Base-by-base conservation (phyloP, 2,888 invertebrate genomes). In the Dugesia japonica region DNA sequence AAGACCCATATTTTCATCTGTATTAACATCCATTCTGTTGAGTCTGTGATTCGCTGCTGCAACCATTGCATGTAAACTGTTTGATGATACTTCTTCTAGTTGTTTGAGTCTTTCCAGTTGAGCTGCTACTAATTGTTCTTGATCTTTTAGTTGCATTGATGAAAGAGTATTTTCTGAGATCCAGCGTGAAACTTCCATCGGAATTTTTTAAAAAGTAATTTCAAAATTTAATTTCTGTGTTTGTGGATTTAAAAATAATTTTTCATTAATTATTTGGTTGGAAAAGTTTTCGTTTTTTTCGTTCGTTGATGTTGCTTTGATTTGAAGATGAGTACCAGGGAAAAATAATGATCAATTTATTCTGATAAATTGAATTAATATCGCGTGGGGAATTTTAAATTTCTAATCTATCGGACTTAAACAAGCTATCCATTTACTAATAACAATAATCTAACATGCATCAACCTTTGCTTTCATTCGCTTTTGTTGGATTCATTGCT, bases 321-420 rank as follows among this genome's bases (percentile, higher is more conserved):
- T 56, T 56, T 56, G 56, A 56, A 56, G n/a, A 56, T 56, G 56
- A 56, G 56, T 23, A 56, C 56, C 56, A 56, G 56, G 7, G 56
- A 23, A 31, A 56, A 56, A 56, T 56, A 56, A 56, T 56, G 56
- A 56, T 56, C 56, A 56, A 56, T 56, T 56, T 56, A 56, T 56
- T 56, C 56, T 56, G 56, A 56, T 56, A 56, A 56, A 56, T 56
- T 56, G 56, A 56, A 56, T 56, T 56, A 56, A 56, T 56, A 56
- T 56, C 56, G 56, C 56, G 56, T 56, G 56, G 56, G 56, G 56
- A 56, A 56, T 56, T 56, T 56, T 56, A 56, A 56, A 56, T 20
- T 56, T 56, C 56, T 56, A 56, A 56, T 56, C 56, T 56, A 56
- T 56, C 56, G 56, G 56, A 56, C 56, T 56, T 56, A 56, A 56